Conservation (phyloP, 2,113 vertebrate genomes). For the Corynorhinus townsendii region DNA sequence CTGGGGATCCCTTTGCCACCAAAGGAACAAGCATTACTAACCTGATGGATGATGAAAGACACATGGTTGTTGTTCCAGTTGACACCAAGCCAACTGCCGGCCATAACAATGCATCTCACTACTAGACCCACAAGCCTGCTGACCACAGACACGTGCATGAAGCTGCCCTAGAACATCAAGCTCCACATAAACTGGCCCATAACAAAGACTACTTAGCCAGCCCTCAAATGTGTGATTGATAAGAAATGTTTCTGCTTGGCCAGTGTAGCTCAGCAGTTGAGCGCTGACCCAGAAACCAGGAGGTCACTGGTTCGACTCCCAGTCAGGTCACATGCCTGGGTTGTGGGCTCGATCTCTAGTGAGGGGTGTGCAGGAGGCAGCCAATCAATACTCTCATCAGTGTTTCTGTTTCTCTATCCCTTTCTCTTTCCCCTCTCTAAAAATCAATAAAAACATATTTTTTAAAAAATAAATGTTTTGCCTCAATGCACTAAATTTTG, state of each 20-base stretch:
- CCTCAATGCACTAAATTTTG: neutral
- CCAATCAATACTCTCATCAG: too few species aligned
- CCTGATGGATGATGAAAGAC: neutral
- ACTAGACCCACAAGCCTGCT: too few species aligned
- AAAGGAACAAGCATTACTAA: neutral
- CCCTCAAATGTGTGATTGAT: neutral
- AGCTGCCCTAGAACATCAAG: neutral
- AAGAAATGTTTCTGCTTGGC: neutral
- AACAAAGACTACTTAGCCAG: neutral
- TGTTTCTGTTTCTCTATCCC: too few species aligned
- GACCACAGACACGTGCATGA: neutral
- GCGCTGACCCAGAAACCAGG: too few species aligned
- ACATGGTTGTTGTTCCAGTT: neutral
- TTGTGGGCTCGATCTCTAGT: too few species aligned
- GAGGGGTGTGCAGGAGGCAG: too few species aligned
- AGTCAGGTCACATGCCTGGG: too few species aligned
- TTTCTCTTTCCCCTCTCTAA: too few species aligned
- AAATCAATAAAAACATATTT: too few species aligned
- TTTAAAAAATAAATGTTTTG: neutral
- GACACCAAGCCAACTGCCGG: neutral
- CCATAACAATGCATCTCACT: rapidly evolving
- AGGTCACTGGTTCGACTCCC: too few species aligned
- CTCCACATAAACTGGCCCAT: neutral
- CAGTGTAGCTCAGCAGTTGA: too few species aligned
- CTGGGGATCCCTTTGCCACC: neutral